Evolutionary conservation across 2,113 vertebrate genomes (phyloP).

Genomic region (Cololabis saira): DNA sequence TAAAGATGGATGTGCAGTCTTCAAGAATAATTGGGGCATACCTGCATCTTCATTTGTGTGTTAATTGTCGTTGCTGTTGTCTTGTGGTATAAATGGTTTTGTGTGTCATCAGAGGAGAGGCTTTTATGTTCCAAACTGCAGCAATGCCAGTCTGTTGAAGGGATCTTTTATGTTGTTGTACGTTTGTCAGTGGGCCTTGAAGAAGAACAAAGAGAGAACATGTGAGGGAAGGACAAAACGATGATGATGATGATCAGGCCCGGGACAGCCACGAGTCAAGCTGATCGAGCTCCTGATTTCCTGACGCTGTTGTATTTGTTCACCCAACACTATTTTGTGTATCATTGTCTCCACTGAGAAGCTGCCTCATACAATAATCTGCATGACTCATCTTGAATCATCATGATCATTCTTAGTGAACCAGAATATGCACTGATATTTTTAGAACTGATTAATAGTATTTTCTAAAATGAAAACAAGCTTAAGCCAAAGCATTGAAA

Average conservation of each 20-base stretch:
- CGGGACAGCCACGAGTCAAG: not conserved
- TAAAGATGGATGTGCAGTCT: not conserved
- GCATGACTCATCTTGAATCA: not conserved
- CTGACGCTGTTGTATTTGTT: not conserved
- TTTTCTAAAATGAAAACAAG: too few relatives aligned
- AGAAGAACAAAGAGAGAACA: not conserved
- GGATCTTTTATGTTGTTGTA: not conserved
- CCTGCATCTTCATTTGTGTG: slow-evolving; percentile 16
- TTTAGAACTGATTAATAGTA: too few relatives aligned
- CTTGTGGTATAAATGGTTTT: slow-evolving; percentile 19
- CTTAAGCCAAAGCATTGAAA: too few relatives aligned
- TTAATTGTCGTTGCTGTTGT: slow-evolving; percentile 1
- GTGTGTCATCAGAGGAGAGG: slow-evolving; percentile 23
- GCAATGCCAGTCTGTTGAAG: slow-evolving; percentile 22
- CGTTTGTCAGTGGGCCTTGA: slow-evolving; percentile 1
- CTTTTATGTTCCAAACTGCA: slow-evolving; percentile 23
- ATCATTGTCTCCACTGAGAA: not conserved
- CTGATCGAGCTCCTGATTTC: not conserved
- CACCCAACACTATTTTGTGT: not conserved
- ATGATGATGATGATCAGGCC: not conserved
- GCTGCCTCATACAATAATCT: not conserved
- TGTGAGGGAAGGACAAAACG: not conserved
- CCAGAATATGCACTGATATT: too few relatives aligned
- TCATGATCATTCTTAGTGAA: not conserved
- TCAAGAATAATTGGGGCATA: slow-evolving; percentile 7